A percentile compares a stretch with the other conserved stretches of the same genome.
phyloP scores from a whole-genome alignment of 2,113 vertebrate genomes.

The Xyrauchen texanus region DNA sequence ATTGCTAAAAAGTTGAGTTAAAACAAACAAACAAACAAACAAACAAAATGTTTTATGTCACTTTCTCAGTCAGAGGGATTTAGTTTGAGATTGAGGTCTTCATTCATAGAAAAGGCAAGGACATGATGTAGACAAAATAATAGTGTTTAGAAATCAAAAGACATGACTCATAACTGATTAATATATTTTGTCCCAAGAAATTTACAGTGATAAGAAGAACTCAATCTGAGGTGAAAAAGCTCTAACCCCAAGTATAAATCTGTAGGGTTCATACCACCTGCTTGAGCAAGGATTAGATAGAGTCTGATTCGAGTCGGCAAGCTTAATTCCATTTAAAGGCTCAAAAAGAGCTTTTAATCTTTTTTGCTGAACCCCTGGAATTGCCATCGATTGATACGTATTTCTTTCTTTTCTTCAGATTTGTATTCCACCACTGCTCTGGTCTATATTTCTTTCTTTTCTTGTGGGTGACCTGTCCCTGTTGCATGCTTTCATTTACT shows the following conservation, averaged over 20 bases:
- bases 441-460: background rate
- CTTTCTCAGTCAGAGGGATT: too few species aligned
- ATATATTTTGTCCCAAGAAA: background rate
- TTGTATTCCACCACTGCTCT: background rate
- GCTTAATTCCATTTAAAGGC: conserved; percentile 27
- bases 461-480: conserved; percentile 15
- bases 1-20: background rate
- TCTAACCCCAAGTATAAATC: background rate
- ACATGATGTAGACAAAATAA: too few species aligned
- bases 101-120: too few species aligned
- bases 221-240: too few species aligned
- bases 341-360: conserved; percentile 29
- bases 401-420: background rate
- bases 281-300: conserved; percentile 42
- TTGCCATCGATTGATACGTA: background rate
- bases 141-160: too few species aligned
- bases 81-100: too few species aligned
- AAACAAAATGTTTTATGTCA: too few species aligned
- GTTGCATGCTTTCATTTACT: conserved; percentile 14
- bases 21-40: background rate
- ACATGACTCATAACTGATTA: too few species aligned
- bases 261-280: conserved; percentile 36
- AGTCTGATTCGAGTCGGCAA: conserved; percentile 21
- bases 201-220: background rate
- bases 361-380: conserved; percentile 31